Evolutionary conservation across 2,888 invertebrate species (phyloP).

Genomic region (Schrankia costaestrigalis): DNA sequence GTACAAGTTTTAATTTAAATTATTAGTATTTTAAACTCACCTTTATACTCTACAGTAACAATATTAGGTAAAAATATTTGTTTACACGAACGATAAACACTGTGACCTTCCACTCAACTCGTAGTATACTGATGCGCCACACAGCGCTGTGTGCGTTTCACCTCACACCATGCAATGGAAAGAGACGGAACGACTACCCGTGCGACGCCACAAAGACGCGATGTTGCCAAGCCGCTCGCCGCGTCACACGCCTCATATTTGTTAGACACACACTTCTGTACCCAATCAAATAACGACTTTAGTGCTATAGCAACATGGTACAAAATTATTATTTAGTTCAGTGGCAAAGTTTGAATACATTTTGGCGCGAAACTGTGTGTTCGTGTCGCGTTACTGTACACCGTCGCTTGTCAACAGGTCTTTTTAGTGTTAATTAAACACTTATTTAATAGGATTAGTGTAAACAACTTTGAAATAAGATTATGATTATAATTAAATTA

Average conservation of each 20-base stretch:
- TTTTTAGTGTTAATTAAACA: slow-evolving; percentile 44
- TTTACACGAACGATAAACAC: slow-evolving; percentile 35
- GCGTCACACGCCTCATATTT: slow-evolving; percentile 27
- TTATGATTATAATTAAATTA: no score
- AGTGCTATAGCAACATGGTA: not conserved
- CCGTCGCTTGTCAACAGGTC: slow-evolving; percentile 46
- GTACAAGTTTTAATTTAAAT: no score
- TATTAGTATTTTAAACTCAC: slow-evolving; percentile 16
- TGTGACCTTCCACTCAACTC: slow-evolving; percentile 41
- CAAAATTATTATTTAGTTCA: slow-evolving; percentile 3
- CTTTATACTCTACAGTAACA: slow-evolving; percentile 10
- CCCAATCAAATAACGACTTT: slow-evolving; percentile 7
- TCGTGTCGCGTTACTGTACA: slow-evolving; percentile 29
- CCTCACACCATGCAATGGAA: slow-evolving; percentile 15
- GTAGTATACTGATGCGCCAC: slow-evolving; percentile 45
- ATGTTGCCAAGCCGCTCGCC: slow-evolving; percentile 37
- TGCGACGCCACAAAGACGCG: slow-evolving; percentile 38
- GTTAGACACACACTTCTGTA: slow-evolving; percentile 12
- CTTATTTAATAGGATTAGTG: slow-evolving; percentile 38
- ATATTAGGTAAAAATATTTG: slow-evolving; percentile 20
- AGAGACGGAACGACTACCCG: slow-evolving; percentile 27
- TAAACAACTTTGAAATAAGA: slow-evolving; percentile 11
- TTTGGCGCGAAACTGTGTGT: slow-evolving; percentile 31
- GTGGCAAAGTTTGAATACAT: slow-evolving; percentile 20
- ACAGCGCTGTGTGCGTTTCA: slow-evolving; percentile 21